Evolutionary conservation across 1,140 invertebrate species (phyloP).

Genomic region (Streblospio benedicti): DNA sequence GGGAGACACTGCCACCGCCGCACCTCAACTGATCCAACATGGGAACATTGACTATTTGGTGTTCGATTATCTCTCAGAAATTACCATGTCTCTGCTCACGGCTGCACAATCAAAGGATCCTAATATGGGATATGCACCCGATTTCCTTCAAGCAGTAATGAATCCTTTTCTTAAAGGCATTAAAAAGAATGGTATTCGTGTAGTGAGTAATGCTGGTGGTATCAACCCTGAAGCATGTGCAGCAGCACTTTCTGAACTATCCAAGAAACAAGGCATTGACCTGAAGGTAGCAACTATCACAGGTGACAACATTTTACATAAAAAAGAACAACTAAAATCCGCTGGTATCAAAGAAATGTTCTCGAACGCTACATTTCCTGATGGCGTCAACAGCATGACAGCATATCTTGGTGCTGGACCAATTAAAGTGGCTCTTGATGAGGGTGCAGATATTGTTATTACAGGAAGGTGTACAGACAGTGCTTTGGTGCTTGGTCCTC

Average conservation of each 20-base stretch:
- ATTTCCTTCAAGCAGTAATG: conserved; percentile 49
- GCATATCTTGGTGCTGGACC: conserved; percentile 51
- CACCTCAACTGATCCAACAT: conserved; percentile 48
- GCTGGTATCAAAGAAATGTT: conserved; percentile 35
- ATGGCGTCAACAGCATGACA: conserved; percentile 48
- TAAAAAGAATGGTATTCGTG: conserved; percentile 49
- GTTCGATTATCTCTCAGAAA: conserved; percentile 53
- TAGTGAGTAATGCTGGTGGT: conserved; percentile 53
- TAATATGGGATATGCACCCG: conserved; percentile 51
- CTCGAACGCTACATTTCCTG: conserved; percentile 37
- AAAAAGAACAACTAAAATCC: conserved; percentile 28
- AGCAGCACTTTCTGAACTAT: conserved; percentile 39
- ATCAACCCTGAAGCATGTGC: conserved; percentile 52
- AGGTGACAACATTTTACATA: conserved; percentile 48
- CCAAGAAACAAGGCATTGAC: conserved; percentile 40
- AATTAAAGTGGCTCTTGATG: conserved; percentile 48
- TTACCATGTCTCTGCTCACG: conserved; percentile 54
- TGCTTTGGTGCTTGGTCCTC: conserved; percentile 49
- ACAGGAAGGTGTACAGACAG: conserved; percentile 53
- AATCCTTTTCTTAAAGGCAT: conserved; percentile 49
- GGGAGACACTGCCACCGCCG: conserved; percentile 54
- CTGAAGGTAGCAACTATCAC: conserved; percentile 48
- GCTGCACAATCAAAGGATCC: conserved; percentile 46
- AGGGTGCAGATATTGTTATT: conserved; percentile 52
- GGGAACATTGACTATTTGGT: conserved; percentile 51